Evolutionary conservation across 1,140 invertebrate genomes (phyloP).

Genomic region (Tetranychus urticae): DNA sequence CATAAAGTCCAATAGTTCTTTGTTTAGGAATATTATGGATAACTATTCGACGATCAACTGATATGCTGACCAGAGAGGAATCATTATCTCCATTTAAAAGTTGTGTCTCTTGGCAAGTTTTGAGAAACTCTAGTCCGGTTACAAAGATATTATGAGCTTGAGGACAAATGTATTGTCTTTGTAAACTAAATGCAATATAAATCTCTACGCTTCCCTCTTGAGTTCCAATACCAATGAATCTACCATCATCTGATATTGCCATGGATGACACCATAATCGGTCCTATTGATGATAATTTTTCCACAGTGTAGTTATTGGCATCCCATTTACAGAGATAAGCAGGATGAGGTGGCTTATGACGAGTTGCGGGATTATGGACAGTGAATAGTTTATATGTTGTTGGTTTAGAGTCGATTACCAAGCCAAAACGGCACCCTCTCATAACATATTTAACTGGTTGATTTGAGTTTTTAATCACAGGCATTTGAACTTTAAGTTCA

Average conservation of each 20-base stretch:
- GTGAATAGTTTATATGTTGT: slow-evolving; percentile 4
- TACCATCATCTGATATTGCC: slow-evolving; percentile 63
- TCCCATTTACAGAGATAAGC: slow-evolving; percentile 26
- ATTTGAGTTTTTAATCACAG: slow-evolving; percentile 44
- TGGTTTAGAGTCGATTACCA: slow-evolving; percentile 3
- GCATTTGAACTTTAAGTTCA: slow-evolving; percentile 43
- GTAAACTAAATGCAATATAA: slow-evolving; percentile 67
- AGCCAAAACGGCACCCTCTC: slow-evolving; percentile 9
- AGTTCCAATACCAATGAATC: slow-evolving; percentile 69
- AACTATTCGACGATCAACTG: slow-evolving; percentile 75
- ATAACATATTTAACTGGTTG: slow-evolving; percentile 10
- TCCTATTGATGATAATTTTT: slow-evolving; percentile 18
- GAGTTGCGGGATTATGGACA: slow-evolving; percentile 13
- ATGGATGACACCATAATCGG: slow-evolving; percentile 53
- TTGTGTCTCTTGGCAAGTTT: slow-evolving; percentile 30
- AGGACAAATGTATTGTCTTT: slow-evolving; percentile 52
- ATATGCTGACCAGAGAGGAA: slow-evolving; percentile 71
- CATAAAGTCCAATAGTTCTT: slow-evolving; percentile 13
- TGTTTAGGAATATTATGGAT: slow-evolving; percentile 69
- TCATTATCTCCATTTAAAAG: slow-evolving; percentile 36
- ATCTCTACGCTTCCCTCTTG: slow-evolving; percentile 76
- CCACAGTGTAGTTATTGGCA: slow-evolving; percentile 17
- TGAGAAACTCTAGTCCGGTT: slow-evolving; percentile 69
- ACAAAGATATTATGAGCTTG: slow-evolving; percentile 79
- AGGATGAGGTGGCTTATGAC: slow-evolving; percentile 22